Conservation (phyloP, 2,888 invertebrate species). For the Oscheius onirici region DNA sequence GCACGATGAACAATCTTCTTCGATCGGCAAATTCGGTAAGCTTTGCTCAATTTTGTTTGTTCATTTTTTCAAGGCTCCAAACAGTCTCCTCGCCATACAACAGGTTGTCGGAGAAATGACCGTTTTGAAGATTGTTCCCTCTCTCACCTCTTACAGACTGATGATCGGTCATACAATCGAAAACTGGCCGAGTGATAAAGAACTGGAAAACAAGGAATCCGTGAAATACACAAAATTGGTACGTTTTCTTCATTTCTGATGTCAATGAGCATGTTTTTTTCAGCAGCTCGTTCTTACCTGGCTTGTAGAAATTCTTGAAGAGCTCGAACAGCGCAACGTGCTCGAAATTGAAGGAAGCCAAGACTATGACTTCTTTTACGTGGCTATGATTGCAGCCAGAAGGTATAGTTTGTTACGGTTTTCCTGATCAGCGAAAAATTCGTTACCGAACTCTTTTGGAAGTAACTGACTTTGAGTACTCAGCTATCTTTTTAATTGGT, state of each 20-base stretch:
- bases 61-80: neutral
- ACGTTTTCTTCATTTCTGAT: neutral
- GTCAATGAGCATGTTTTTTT: neutral
- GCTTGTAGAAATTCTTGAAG: constrained; percentile 50
- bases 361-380: constrained; percentile 45
- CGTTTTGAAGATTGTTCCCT: constrained; percentile 38
- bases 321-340: constrained; percentile 33
- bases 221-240: constrained; percentile 33
- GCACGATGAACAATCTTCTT: constrained; percentile 43
- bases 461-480: too few relatives aligned
- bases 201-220: constrained; percentile 25
- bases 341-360: constrained; percentile 31
- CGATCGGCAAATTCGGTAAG: constrained; percentile 34
- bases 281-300: constrained; percentile 41
- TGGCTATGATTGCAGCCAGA: constrained; percentile 47
- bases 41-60: constrained; percentile 18
- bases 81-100: constrained; percentile 34
- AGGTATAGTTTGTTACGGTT: constrained; percentile 19
- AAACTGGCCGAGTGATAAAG: constrained; percentile 24
- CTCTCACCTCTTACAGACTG: constrained; percentile 44
- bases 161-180: constrained; percentile 42
- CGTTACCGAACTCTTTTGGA: too few relatives aligned
- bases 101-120: constrained; percentile 57
- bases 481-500: too few relatives aligned
- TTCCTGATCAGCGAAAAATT: too few relatives aligned